Base-by-base conservation (phyloP, 1,140 invertebrate species). In the Holotrichia oblita region DNA sequence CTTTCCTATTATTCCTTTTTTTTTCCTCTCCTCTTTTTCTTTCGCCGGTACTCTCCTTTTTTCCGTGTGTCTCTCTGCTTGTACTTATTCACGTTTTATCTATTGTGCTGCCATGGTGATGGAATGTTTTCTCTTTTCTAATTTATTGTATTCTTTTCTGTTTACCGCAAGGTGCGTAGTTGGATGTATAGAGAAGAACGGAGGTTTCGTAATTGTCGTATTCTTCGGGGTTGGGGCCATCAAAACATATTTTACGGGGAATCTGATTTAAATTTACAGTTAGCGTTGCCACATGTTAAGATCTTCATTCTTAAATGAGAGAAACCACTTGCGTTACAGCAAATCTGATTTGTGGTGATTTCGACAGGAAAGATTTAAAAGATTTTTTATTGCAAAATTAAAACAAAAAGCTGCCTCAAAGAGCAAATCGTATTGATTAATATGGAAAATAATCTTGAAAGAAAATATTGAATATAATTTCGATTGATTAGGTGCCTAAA, bases 101-200 rank as follows among this genome's bases (percentile, higher is more conserved):
- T 55, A 55, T 55, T 55, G 48, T 55, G 17, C 48, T 55, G 48
- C 48, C 48, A 7, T 17, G 14, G 48, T 55, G 48, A 55, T 55
- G 48, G 48, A 55, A 55, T 55, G 48, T 55, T 69, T 34, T 69
- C 61, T 69, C 61, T 69, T 69, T 69, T 69, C 61, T 69, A 69
- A 69, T 69, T 69, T 69, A 69, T 69, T 69, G 27, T 34, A 69
- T 27, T 69, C 61, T 69, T 27, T 69, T 69, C 27, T 27, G 10
- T 69, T 69, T 69, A 69, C 27, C 61, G 20, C 27, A 69, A 69
- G 61, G 22, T 24, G 22, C 22, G 61, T 69, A 27, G 20, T 69
- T 69, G 61, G 20, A 34, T 10, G 27, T 27, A 34, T 69, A 69
- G 61, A 27, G 10, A n/a, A 27, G 10, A 7, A 69, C 8, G 27